Evolutionary conservation across 1,140 invertebrate genomes (phyloP), one percentile per base, ranked within the genome.

Genomic region (Papilio dardanus): DNA sequence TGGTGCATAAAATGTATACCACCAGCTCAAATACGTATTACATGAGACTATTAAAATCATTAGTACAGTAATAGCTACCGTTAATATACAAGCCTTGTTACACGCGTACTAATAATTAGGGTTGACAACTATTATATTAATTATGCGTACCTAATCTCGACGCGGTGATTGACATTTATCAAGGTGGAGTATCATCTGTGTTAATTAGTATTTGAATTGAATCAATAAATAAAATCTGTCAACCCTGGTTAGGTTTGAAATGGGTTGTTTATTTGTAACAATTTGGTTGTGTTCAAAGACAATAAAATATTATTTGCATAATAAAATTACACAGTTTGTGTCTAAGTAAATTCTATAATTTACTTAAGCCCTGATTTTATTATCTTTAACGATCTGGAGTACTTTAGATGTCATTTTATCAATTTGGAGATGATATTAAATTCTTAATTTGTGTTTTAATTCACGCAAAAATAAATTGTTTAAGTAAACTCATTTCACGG

Each of bases 1-100:
- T 83, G 82, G 76, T 78, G 81, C 77, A 86, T 78, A 82, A 82
- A 83, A 84, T 80, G 81, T 75, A 77, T 50, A 73, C 74, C 76
- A 76, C 6, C 71, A 73, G 71, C 71, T 73, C 50, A 58, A 73
- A 73, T 73, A 54, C 71, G 31, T 58, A 73, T 73, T 73, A 73
- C 21, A 46, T 46, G 54, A 73, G 28, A 73, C 71, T 30, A 58
- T 73, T 73, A 73, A 73, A 73, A 73, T 73, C 71, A 73, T 73
- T 73, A 73, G 71, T 73, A 73, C 71, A 46, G 46, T 73, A 31
- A 71, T 71, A 71, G 69, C 69, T 46, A 46, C 24, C 10, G 69
- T 71, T 71, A 62, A 69, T 69, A 71, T n/a, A 50, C 42, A 10
- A 19, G 21, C 24, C 40, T 50, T 71, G 40, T 71, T 46, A 28